These are phyloP conservation scores for Hippoglossus hippoglossus DNA, from an alignment of 2,797 vertebrate genomes.

Conservation along the genomic window DNA sequence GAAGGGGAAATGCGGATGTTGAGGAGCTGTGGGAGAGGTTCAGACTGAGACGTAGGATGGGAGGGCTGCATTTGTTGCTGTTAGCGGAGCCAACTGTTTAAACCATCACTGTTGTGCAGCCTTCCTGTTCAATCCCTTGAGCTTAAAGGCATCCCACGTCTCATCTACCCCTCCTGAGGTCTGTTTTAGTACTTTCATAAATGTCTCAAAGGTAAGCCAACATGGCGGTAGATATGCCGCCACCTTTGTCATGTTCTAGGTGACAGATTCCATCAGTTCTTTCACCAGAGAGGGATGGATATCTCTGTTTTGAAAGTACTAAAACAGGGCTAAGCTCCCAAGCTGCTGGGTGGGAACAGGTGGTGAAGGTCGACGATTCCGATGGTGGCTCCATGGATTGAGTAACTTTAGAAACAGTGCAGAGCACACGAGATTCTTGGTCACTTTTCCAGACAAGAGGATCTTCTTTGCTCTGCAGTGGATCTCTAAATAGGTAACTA, in stretches of 20 bases:
- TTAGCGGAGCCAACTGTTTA: slow-evolving; percentile 38
- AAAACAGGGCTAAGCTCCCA: slow-evolving; percentile 51
- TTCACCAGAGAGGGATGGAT: background rate
- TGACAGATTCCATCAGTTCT: background rate
- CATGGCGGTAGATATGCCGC: background rate
- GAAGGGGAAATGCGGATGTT: slow-evolving; percentile 37
- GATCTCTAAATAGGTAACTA: slow-evolving; percentile 25
- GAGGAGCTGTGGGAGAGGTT: slow-evolving; percentile 40
- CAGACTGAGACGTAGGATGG: slow-evolving; percentile 42
- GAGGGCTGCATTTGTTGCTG: slow-evolving; percentile 30
- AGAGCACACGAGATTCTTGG: slow-evolving; percentile 67
- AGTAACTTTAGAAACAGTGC: slow-evolving; percentile 50
- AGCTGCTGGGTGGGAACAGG: slow-evolving; percentile 47
- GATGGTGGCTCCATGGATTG: slow-evolving; percentile 80
- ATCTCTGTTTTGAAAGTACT: slow-evolving; percentile 50
- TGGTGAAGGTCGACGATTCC: slow-evolving; percentile 83
- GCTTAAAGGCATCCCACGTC: slow-evolving; percentile 53
- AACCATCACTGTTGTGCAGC: slow-evolving; percentile 45
- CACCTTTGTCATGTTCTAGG: background rate
- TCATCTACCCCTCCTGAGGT: slow-evolving; percentile 49
- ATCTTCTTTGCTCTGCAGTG: slow-evolving; percentile 71
- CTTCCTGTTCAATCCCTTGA: slow-evolving; percentile 49
- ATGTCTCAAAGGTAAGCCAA: slow-evolving; percentile 19
- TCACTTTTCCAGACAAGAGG: slow-evolving; percentile 45
- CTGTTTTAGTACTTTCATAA: slow-evolving; percentile 72